phyloP scores from a whole-genome alignment of 2,797 vertebrate genomes.

The Malacoctenus gilli region DNA sequence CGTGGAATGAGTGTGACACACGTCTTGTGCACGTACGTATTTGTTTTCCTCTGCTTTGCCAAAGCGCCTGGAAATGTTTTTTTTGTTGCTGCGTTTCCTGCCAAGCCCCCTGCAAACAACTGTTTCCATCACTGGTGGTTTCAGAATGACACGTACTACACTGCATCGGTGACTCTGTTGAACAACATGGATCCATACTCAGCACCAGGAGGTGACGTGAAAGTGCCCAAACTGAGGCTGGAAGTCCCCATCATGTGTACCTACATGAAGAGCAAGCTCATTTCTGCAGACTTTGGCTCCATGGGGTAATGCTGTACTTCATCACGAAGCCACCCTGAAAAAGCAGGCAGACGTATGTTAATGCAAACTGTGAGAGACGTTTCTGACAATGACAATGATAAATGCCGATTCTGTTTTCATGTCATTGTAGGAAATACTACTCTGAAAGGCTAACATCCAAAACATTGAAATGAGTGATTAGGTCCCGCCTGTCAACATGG shows the following conservation, averaged over 20 bases:
- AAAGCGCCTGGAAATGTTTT: not conserved
- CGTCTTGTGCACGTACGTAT: slow-evolving; percentile 78
- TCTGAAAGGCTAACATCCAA: too few species aligned
- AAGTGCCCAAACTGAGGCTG: slow-evolving; percentile 67
- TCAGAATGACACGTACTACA: slow-evolving; percentile 83
- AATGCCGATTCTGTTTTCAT: too few species aligned
- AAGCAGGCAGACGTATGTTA: too few species aligned
- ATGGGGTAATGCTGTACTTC: slow-evolving; percentile 77
- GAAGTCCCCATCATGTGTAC: slow-evolving; percentile 83
- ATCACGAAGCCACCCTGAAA: too few species aligned
- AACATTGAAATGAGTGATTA: too few species aligned
- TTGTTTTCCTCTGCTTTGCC: not conserved
- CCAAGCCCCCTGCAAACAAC: not conserved
- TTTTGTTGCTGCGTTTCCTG: too few species aligned
- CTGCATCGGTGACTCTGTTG: slow-evolving; percentile 78
- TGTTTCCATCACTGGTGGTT: slow-evolving; percentile 37
- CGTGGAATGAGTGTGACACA: slow-evolving; percentile 84
- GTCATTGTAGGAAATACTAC: too few species aligned
- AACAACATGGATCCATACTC: slow-evolving; percentile 53
- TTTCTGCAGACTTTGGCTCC: slow-evolving; percentile 82
- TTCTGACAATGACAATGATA: too few species aligned
- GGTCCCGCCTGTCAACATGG: too few species aligned
- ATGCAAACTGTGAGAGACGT: too few species aligned
- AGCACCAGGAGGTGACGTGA: slow-evolving; percentile 13
- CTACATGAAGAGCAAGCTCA: slow-evolving; percentile 81